Evolutionary conservation across 2,888 invertebrate species (phyloP).

Genomic region (Mythimna ferrago): DNA sequence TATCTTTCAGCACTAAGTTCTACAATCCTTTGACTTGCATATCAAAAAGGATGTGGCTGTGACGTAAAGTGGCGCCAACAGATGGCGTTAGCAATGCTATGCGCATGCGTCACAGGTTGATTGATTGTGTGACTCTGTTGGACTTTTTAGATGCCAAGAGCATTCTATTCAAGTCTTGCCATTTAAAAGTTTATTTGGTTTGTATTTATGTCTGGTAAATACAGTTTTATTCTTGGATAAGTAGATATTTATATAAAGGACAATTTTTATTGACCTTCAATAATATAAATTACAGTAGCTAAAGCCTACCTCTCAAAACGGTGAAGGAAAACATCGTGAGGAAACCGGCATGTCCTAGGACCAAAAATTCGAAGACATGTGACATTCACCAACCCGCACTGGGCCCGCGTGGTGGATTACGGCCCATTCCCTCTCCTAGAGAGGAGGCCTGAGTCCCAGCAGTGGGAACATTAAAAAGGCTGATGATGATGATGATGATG

Average conservation of each 20-base stretch:
- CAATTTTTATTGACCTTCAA: not conserved
- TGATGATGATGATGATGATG: too few species aligned
- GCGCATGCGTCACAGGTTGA: slow-evolving; percentile 73
- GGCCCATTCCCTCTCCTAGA: too few species aligned
- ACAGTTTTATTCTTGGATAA: not conserved
- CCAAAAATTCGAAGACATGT: too few species aligned
- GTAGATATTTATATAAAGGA: not conserved
- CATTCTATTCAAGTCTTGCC: slow-evolving; percentile 26
- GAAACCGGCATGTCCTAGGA: too few species aligned
- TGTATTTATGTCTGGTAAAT: not conserved
- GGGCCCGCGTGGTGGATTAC: too few species aligned
- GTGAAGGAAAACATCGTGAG: too few species aligned
- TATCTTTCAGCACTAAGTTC: not conserved
- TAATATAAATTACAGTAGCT: not conserved
- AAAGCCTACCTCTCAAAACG: too few species aligned
- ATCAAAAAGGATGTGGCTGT: slow-evolving; percentile 38
- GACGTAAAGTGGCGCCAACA: slow-evolving; percentile 74
- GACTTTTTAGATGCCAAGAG: slow-evolving; percentile 67
- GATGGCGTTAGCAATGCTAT: slow-evolving; percentile 74
- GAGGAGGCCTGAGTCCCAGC: too few species aligned
- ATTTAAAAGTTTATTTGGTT: slow-evolving; percentile 1
- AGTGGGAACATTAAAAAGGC: too few species aligned
- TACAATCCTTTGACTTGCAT: not conserved
- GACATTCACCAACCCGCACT: too few species aligned
- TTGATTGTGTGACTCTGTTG: slow-evolving; percentile 70